Percentiles rank a stretch among this genome's conserved stretches.
These are phyloP conservation scores for Tyrannus savana DNA, from an alignment of 2,113 vertebrate species.

Conservation along the genomic window DNA sequence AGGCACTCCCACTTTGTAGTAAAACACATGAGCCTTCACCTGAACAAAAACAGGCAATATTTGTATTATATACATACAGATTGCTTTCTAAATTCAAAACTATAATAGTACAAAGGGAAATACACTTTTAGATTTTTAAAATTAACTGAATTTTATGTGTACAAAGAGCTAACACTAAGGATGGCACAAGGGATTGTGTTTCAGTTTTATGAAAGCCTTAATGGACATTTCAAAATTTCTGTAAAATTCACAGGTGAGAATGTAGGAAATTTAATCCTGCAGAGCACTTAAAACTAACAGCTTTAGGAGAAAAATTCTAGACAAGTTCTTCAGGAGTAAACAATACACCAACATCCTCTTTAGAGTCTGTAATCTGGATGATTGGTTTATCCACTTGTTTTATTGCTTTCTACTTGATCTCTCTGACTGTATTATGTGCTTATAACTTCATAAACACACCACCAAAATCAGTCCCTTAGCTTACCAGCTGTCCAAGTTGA, in stretches of 20 bases:
- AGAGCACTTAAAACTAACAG: not conserved
- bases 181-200: not conserved
- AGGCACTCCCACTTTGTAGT: not conserved
- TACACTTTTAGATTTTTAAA: not conserved
- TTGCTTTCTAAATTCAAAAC: not conserved
- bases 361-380: not conserved
- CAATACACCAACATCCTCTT: not conserved
- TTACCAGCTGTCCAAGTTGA: not conserved
- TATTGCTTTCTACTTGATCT: not conserved
- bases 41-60: not conserved
- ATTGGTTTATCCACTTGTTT: not conserved
- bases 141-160: not conserved
- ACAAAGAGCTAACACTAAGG: not conserved
- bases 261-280: not conserved
- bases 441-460: not conserved
- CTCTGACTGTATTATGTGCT: not conserved
- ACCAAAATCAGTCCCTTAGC: not conserved
- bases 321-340: not conserved
- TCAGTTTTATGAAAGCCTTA: not conserved
- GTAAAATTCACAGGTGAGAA: not conserved
- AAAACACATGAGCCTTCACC: not conserved
- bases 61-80: not conserved
- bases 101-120: not conserved
- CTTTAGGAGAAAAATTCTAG: not conserved
- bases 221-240: not conserved